These are phyloP conservation scores for Drosophila pandora DNA, from an alignment of 1,140 invertebrate species.

Conservation along the genomic window DNA sequence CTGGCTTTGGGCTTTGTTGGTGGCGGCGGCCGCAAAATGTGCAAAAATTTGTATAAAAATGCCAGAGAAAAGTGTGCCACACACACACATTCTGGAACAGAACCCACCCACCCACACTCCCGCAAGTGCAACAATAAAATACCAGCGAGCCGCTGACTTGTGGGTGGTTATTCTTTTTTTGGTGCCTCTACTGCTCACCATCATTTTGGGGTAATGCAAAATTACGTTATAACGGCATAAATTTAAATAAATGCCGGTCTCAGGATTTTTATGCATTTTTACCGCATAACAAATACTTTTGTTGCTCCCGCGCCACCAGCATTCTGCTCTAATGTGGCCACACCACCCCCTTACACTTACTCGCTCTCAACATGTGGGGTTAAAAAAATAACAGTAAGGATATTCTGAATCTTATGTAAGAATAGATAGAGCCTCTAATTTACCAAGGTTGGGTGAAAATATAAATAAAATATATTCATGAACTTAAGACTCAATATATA, in stretches of 20 bases:
- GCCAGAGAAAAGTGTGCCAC: slow-evolving; percentile 56
- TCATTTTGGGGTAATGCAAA: slow-evolving; percentile 80
- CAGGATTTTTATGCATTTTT: slow-evolving; percentile 84
- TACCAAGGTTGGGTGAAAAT: too few species aligned
- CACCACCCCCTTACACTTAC: slow-evolving; percentile 18
- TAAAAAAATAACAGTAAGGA: not conserved
- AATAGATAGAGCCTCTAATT: too few species aligned
- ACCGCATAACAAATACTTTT: slow-evolving; percentile 84
- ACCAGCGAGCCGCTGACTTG: slow-evolving; percentile 47
- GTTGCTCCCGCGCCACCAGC: slow-evolving; percentile 60
- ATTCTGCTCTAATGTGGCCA: slow-evolving; percentile 67
- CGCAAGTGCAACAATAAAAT: slow-evolving; percentile 69
- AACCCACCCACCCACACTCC: slow-evolving; percentile 3
- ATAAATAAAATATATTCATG: too few species aligned
- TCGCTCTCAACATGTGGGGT: not conserved
- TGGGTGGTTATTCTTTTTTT: slow-evolving; percentile 17
- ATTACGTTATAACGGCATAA: slow-evolving; percentile 83
- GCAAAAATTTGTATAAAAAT: slow-evolving; percentile 72
- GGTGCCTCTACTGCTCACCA: slow-evolving; percentile 40
- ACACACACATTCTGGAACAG: slow-evolving; percentile 16
- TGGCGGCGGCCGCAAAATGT: slow-evolving; percentile 35
- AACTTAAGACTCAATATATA: too few species aligned
- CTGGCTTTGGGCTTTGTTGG: slow-evolving; percentile 56
- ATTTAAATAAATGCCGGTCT: slow-evolving; percentile 84
- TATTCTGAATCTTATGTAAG: not conserved